Base-by-base conservation (phyloP, 2,797 vertebrate species). In the Tapera naevia region DNA sequence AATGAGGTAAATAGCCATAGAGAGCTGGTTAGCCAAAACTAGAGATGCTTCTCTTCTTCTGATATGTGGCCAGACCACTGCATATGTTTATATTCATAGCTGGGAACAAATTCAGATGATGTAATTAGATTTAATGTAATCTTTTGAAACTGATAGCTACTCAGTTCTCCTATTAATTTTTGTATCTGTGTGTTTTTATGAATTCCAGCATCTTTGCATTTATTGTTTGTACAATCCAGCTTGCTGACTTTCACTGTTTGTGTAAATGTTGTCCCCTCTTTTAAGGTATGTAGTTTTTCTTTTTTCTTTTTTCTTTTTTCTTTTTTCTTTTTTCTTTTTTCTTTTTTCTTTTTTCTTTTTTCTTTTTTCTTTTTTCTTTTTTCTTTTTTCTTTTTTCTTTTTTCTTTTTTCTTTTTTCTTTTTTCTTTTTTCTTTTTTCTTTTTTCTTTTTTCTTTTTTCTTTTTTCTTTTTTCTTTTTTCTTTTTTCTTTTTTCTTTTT, bases 41-140 rank as follows among this genome's bases (percentile, higher is more conserved):
- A 24, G 74, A 92, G 91, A 91, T 92, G 69, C 95, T 96, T 94
- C 73, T 97, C 48, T 83, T 94, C 86, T 87, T 95, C 96, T 86
- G 72, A 57, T 86, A 87, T 90, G 95, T 95, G 72, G 74, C 97
- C 95, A 96, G 96, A 94, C 91, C 88, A 66, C 1, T 94, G 79
- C 39, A 62, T 96, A 50, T 91, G 86, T 97, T 97, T 97, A 65
- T 67, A 88, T 64, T 76, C 75, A 22, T 67, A 81, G 39, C 85
- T 97, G 97, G 96, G 85, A 91, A 88, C 50, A 85, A 74, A 72
- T 94, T 95, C 91, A 96, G 67, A 60, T 97, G 93, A 95, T 96
- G 92, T 95, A 94, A 95, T 85, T 86, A 66, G 75, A 91, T 95
- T 89, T 54, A 82, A 79, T 92, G 92, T 93, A 95, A 88, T 89